A percentile compares a stretch with the other conserved stretches of the same genome.
Conservation (phyloP, 2,113 vertebrate genomes). For the Semnornis frantzii region DNA sequence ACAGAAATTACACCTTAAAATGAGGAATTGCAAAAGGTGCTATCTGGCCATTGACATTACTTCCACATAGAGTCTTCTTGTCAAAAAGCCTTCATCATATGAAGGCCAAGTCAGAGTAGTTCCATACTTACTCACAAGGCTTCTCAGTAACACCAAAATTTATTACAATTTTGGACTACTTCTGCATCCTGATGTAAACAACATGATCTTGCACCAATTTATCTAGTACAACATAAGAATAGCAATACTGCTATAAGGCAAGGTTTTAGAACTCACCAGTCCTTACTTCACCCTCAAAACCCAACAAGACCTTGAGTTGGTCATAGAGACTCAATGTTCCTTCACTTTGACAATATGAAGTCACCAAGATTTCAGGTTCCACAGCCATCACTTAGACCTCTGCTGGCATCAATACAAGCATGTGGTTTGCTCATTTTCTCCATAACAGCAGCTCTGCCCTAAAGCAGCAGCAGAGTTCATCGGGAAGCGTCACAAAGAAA, state of each 20-base stretch:
- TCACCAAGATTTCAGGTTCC: background rate
- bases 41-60: background rate
- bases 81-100: too few relatives aligned
- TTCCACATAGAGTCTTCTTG: too few relatives aligned
- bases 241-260: background rate
- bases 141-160: background rate
- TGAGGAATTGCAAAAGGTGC: background rate
- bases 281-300: background rate
- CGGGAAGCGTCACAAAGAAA: background rate
- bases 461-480: background rate
- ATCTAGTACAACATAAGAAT: background rate
- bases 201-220: background rate
- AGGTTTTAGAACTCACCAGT: background rate
- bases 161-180: background rate
- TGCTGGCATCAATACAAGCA: background rate
- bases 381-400: background rate
- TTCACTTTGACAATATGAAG: background rate
- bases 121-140: background rate
- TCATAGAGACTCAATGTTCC: background rate
- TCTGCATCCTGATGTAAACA: background rate
- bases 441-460: accelerated
- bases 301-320: accelerated
- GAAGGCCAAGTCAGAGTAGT: background rate
- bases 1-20: background rate
- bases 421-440: background rate